Evolutionary conservation across 2,888 invertebrate genomes (phyloP), one percentile per base, ranked within the genome.

Genomic region (Plusia festucae): DNA sequence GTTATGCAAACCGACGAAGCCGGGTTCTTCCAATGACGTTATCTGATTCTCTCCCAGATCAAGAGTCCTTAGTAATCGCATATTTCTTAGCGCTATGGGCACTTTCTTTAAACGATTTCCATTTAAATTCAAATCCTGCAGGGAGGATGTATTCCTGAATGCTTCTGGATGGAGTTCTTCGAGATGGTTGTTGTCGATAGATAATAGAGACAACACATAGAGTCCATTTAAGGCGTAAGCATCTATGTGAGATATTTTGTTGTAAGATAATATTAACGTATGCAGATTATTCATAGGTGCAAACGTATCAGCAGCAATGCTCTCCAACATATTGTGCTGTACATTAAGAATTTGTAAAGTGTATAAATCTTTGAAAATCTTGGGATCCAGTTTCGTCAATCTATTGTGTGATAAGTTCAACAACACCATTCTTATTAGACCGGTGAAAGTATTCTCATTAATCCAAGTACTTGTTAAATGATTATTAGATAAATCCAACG

Each of bases 31-130:
- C 68, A 99, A 92, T 65, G 96, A 96, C 63, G 96, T 96, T 88
- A 99, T 97, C 89, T 96, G 96, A 95, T 99, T 99, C 92, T 99
- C 98, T 65, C 98, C 98, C 79, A 99, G 95, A 94, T 99, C 98
- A 70, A 99, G 96, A 56, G 98, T 98, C 88, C 97, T 96, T 84
- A 99, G 94, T 84, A 98, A 95, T 77, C 97, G 96, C 97, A 98
- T 97, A 92, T 98, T 97, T 88, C 97, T 96, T 69, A 99, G 91
- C 24, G 98, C 98, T 83, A 97, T 91, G 53, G 98, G 98, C 82
- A 98, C 96, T 82, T 96, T 96, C 87, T 97, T 97, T 84, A 99
- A 95, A 85, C 97, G 96, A 93, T 99, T 99, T 69, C 97, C 98
- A 92, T 98, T 98, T 86, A 99, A 95, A 95, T 98, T 98, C 81